Evolutionary conservation across 2,888 invertebrate genomes (phyloP).

Genomic region (Zhuqinia jingwanae): DNA sequence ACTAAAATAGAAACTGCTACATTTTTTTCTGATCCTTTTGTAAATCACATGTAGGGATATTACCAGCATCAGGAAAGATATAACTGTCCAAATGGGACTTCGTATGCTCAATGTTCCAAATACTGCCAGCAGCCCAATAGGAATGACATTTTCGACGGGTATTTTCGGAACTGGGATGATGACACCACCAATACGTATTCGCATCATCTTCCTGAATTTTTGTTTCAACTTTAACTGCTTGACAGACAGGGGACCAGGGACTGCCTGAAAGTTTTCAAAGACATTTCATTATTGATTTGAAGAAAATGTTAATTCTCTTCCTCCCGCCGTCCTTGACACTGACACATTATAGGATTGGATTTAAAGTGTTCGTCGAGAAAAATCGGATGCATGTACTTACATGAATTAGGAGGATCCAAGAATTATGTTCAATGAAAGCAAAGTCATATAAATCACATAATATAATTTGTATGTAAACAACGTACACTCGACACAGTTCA

Average conservation of each 20-base stretch:
- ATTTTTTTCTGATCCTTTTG: conserved; percentile 59
- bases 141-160: conserved; percentile 52
- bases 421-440: too few relatives aligned
- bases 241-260: too few relatives aligned
- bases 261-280: too few relatives aligned
- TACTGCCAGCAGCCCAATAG: conserved; percentile 28
- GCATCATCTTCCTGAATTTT: conserved; percentile 42
- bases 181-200: conserved; percentile 35
- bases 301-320: too few relatives aligned
- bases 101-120: conserved; percentile 61
- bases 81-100: conserved; percentile 63
- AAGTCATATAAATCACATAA: too few relatives aligned
- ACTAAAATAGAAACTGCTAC: conserved; percentile 67
- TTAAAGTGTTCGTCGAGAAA: neutral
- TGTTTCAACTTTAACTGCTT: too few relatives aligned
- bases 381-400: neutral
- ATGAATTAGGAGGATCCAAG: too few relatives aligned
- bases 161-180: conserved; percentile 37
- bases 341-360: too few relatives aligned
- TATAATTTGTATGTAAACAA: too few relatives aligned
- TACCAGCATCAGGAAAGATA: conserved; percentile 49
- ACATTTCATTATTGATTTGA: too few relatives aligned
- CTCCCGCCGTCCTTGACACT: too few relatives aligned
- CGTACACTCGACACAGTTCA: too few relatives aligned
- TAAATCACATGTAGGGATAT: conserved; percentile 58